These are phyloP conservation scores for Blennius ocellaris DNA, from an alignment of 2,113 vertebrate genomes.

Conservation along the genomic window DNA sequence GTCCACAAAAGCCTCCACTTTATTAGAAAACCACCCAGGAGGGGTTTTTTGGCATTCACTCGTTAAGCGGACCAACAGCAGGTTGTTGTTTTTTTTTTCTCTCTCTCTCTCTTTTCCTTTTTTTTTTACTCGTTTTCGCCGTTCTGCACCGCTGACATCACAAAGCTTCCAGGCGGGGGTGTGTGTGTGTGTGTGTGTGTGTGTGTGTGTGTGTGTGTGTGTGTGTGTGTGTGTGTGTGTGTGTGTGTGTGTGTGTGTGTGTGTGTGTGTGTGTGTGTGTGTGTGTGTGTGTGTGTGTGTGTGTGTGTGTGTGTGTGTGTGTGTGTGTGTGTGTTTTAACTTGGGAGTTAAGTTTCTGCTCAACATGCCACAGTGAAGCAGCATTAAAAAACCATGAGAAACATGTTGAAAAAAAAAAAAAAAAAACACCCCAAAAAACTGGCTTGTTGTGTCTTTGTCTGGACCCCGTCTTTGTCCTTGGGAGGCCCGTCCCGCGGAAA, in stretches of 20 bases:
- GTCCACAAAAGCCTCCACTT: constrained; percentile 57
- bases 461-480: constrained; percentile 77
- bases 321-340: constrained; percentile 7
- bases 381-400: constrained; percentile 66
- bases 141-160: constrained; percentile 48
- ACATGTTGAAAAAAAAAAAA: constrained; percentile 21
- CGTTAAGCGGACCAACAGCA: constrained; percentile 63
- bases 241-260: neutral
- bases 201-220: too few relatives aligned
- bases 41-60: constrained; percentile 49
- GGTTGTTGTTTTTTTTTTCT: constrained; percentile 57
- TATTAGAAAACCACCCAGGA: constrained; percentile 55
- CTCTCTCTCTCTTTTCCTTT: too few relatives aligned
- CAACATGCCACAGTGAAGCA: constrained; percentile 38
- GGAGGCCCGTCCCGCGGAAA: constrained; percentile 69
- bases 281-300: too few relatives aligned
- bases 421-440: constrained; percentile 64
- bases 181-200: neutral
- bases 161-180: constrained; percentile 61
- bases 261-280: constrained; percentile 3
- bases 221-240: too few relatives aligned
- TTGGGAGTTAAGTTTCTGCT: constrained; percentile 44
- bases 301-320: too few relatives aligned
- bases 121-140: constrained; percentile 38
- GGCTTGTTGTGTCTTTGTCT: constrained; percentile 78